Evolutionary conservation across 2,113 vertebrate species (phyloP), one percentile per base, ranked within the genome.

Genomic region (Thermophis baileyi): DNA sequence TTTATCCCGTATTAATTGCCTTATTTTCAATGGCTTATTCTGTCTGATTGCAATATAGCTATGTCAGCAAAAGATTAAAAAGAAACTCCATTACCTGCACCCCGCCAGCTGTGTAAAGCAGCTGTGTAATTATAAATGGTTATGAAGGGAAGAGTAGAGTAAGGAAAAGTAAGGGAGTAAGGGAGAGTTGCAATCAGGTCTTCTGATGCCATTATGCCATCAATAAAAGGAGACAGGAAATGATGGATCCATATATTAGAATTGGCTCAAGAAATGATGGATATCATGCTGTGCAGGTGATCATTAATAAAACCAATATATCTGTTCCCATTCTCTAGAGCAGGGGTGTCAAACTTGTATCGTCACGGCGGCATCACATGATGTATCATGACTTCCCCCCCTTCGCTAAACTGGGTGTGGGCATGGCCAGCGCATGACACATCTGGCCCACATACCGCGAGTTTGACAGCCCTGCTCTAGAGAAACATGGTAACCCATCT

Each of bases 331-430:
- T 86, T 86, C 44, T 49, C 5, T 49, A 46, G 47, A 87, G 47
- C 7, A 55, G 54, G 22, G 20, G 54, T 55, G 54, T 55, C 22
- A 55, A 55, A 55, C 6, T 55, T 2, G 1, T 9, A 7, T 9
- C 8, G 47, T 9, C 47, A 7, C 0, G 2, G 22, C 2, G 0
- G 22, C 2, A 1, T 55, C 54, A 55, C 0, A 0, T 55, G 54
- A 24, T 1, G 22, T 25, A 25, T 55, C 0, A 1, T 0, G 2
- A 55, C 54, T 55, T 54, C 5, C 6, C 54, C 54, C 22, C 54
- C 22, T 55, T 55, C 6, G 22, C 22, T 25, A 55, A 55, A 55
- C 22, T 54, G 18, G 50, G 50, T 14, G 50, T 51, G 50, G 14
- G 50, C 14, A 0, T 53, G 51, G 53, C 53, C 53, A 54, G 18